Base-by-base conservation (phyloP, 2,888 invertebrate species). In the Drosophila antonietae region DNA sequence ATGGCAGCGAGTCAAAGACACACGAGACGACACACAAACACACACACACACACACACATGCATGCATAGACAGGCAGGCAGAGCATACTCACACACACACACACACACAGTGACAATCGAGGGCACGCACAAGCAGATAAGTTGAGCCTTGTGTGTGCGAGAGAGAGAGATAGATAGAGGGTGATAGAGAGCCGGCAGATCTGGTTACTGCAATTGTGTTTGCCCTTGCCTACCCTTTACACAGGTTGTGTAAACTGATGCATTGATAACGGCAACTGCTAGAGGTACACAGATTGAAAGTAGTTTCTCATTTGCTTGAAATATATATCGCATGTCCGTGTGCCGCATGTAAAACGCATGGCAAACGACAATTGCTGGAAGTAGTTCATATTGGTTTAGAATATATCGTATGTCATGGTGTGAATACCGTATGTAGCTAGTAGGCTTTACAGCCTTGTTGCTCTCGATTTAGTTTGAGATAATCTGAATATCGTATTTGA, bases 1-100 rank as follows among this genome's bases (percentile, higher is more conserved):
- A 84, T 83, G 79, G 76, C 73, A 61, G 69, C 73, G 60, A 75
- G 83, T 81, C 88, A 88, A 85, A 88, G 75, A 73, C 77, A 69
- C 49, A 49, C 43, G 35, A 41, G 47, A 76, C 28, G 60, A 60
- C 20, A 52, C 18, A 58, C 55, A 65, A 14, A 59, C 53, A 47
- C 28, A 74, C 44, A 44, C 15, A 46, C 23, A 64, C 56, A 60
- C 18, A 59, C 51, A 47, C 15, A 39, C 15, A 39, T 15, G 15
- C 14, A 15, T 46, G 43, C 15, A 5, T 10, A 49, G n/a, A n/a
- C 37, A 52, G 49, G 6, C 31, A 49, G 15, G 33, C 44, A 63
- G 31, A 66, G 28, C 52, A 52, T 14, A 20, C 52, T 5, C 51
- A 31, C 37, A 60, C 52, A 52, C 20, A 10, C 20, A 10, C n/a